Evolutionary conservation across 2,113 vertebrate species (phyloP), one percentile per base, ranked within the genome.

Genomic region (Scatophagus argus): DNA sequence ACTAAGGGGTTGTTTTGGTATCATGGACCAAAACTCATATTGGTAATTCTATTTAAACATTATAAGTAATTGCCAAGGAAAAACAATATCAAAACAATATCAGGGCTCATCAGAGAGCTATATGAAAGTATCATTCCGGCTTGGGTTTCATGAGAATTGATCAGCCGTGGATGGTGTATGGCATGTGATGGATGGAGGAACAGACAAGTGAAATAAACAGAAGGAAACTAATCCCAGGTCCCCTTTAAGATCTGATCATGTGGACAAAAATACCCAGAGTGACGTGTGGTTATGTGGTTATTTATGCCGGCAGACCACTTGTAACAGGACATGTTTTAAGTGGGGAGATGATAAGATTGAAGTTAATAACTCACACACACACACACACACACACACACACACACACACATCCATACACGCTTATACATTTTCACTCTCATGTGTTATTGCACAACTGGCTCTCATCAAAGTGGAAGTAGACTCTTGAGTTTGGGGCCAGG

Each of bases 381-480:
- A 64, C 55, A 54, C 44, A 60, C 17, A 17, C 55, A 38, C 1
- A 3, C 1, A 58, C 49, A 47, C 52, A 51, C 54, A 31, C 10
- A 14, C 23, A 31, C 31, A 14, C n/a, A n/a, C n/a, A n/a, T n/a
- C n/a, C n/a, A 3, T 1, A 58, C 49, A 47, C 52, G 46, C 54
- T 34, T 9, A 14, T 27, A 31, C 31, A 14, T 29, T 81, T 79
- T 34, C 25, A 29, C 34, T 41, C 54, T 43, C 41, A 68, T 34
- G 23, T 19, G 23, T 17, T 64, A 39, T 31, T 21, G 46, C 55
- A 38, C 74, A 27, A 36, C 59, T 49, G 62, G 46, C 76, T 74
- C 69, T 77, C 43, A 61, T 63, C n/a, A 16, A n/a, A 73, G 64
- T 58, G 83, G 84, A 93, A 87, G 86, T 62, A 32, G 43, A 66